A percentile compares a stretch with the other conserved stretches of the same genome.
These are phyloP conservation scores for Dynastes tityus DNA, from an alignment of 2,888 invertebrate genomes.

Conservation along the genomic window DNA sequence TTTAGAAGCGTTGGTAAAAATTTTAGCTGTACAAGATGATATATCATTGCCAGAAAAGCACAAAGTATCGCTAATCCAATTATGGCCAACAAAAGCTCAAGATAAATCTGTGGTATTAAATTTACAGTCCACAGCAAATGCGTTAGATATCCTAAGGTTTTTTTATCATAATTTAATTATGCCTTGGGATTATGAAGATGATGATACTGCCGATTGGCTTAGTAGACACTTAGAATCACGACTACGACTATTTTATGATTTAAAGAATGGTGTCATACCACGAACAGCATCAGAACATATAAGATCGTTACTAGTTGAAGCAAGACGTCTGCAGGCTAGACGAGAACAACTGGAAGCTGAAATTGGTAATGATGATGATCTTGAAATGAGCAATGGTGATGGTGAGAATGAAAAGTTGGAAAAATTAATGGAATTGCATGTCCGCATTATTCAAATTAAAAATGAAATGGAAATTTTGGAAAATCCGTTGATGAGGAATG, in stretches of 20 bases:
- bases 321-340: slow-evolving; percentile 72
- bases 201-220: slow-evolving; percentile 75
- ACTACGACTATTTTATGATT: slow-evolving; percentile 74
- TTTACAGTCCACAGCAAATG: slow-evolving; percentile 76
- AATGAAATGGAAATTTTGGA: slow-evolving; percentile 76
- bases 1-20: slow-evolving; percentile 74
- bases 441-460: slow-evolving; percentile 74
- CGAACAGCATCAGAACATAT: slow-evolving; percentile 72
- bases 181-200: slow-evolving; percentile 82
- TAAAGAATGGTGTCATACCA: slow-evolving; percentile 73
- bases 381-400: slow-evolving; percentile 65
- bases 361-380: slow-evolving; percentile 67
- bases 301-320: slow-evolving; percentile 72
- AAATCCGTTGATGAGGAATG: slow-evolving; percentile 74
- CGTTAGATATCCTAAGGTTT: slow-evolving; percentile 78
- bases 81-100: slow-evolving; percentile 79
- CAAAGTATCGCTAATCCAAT: slow-evolving; percentile 75
- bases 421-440: slow-evolving; percentile 73
- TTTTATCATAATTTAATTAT: slow-evolving; percentile 79
- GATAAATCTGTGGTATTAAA: slow-evolving; percentile 74
- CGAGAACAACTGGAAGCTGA: slow-evolving; percentile 70
- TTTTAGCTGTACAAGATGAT: slow-evolving; percentile 78
- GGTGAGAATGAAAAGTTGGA: slow-evolving; percentile 65
- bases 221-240: slow-evolving; percentile 73
- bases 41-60: slow-evolving; percentile 76